Conservation (phyloP, 2,888 invertebrate species). For the Drosophila emarginata region DNA sequence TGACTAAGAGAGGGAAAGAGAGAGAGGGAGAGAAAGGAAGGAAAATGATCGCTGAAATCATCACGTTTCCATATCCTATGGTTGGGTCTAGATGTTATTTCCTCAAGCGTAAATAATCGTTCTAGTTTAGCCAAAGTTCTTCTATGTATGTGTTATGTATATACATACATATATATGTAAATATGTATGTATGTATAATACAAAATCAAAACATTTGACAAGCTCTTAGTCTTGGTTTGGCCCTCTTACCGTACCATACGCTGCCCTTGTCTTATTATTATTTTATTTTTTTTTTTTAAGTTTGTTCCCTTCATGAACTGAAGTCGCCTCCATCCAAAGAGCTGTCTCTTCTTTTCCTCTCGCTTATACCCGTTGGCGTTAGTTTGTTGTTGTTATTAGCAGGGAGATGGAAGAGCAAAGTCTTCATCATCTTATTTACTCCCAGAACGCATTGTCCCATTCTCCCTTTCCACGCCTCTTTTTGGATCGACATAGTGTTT, state of each 20-base stretch:
- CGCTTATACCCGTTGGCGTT: no score
- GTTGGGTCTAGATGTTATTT: no score
- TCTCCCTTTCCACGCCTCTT: neutral
- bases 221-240: neutral
- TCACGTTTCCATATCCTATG: no score
- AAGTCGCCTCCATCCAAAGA: neutral
- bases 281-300: neutral
- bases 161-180: neutral
- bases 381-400: no score
- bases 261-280: conserved; percentile 9
- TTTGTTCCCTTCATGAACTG: neutral
- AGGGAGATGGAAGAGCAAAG: conserved; percentile 8
- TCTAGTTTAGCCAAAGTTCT: no score
- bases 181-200: neutral
- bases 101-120: no score
- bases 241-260: neutral
- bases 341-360: neutral
- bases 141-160: no score
- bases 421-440: no score
- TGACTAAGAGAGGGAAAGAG: no score
- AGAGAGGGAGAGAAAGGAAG: no score
- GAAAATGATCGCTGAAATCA: no score
- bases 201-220: conserved; percentile 8
- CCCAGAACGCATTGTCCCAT: conserved; percentile 26
- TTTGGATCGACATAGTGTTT: neutral